Percentiles rank a stretch among this genome's conserved stretches.
phyloP scores from a whole-genome alignment of 2,797 vertebrate genomes.

The Eremophila alpestris region DNA sequence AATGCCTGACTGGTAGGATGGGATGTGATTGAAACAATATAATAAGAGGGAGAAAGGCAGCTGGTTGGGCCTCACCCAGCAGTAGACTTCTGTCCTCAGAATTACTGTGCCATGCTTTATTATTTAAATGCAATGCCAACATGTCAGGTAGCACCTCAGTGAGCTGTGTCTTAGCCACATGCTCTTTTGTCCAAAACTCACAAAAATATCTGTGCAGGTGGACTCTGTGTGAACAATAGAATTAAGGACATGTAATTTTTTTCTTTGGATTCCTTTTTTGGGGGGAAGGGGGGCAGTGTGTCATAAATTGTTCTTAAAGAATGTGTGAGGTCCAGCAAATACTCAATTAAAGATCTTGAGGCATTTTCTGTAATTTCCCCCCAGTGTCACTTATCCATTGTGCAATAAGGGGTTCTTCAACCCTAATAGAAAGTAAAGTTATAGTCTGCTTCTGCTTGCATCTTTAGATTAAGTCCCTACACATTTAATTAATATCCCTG shows the following conservation, averaged over 20 bases:
- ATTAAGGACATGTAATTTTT: not conserved
- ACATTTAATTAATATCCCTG: not conserved
- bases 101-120: not conserved
- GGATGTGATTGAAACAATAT: not conserved
- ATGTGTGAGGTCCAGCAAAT: not conserved
- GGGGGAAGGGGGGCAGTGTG: rapidly evolving
- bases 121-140: not conserved
- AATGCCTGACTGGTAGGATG: not conserved
- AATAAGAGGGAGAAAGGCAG: not conserved
- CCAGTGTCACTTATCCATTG: not conserved
- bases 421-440: not conserved
- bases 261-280: not conserved
- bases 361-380: not conserved
- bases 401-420: not conserved
- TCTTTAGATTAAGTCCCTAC: not conserved
- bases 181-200: not conserved
- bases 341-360: not conserved
- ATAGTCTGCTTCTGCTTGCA: not conserved
- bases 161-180: not conserved
- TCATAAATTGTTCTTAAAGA: not conserved
- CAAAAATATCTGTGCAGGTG: not conserved
- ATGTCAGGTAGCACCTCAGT: not conserved
- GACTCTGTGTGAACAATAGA: not conserved
- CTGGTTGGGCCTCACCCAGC: not conserved
- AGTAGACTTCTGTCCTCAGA: not conserved